These are phyloP conservation scores for Camptogramma bilineatum DNA, from an alignment of 2,888 invertebrate genomes.

Conservation along the genomic window DNA sequence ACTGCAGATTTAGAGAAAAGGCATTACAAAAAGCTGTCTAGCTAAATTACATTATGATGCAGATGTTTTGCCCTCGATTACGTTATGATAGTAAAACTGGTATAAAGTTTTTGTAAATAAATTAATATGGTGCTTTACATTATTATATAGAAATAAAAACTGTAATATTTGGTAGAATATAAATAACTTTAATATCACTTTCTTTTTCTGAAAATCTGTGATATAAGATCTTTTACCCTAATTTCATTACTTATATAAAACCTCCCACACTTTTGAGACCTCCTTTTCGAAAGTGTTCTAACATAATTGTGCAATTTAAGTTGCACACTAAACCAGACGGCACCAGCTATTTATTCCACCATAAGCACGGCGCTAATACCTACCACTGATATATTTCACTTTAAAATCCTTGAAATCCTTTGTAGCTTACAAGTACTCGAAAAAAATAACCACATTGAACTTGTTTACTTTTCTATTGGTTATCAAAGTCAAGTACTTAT, in stretches of 20 bases:
- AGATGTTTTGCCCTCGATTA: constrained; percentile 2
- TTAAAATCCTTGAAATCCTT: background rate
- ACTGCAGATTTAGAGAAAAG: constrained; percentile 1
- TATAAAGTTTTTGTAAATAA: constrained; percentile 12
- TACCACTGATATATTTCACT: constrained; percentile 2
- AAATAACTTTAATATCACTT: constrained; percentile 3
- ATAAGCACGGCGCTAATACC: background rate
- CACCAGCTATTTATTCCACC: constrained; percentile 38
- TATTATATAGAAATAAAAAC: constrained; percentile 9
- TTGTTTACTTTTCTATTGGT: background rate
- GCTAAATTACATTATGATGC: constrained; percentile 6
- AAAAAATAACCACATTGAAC: background rate
- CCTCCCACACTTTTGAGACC: background rate
- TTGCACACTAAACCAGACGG: constrained; percentile 37
- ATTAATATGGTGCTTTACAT: constrained; percentile 26
- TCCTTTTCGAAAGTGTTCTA: background rate
- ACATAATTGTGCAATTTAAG: constrained; percentile 34
- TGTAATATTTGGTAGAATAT: constrained; percentile 7
- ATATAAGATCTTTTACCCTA: constrained; percentile 11
- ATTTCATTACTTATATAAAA: constrained; percentile 5
- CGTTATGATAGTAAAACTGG: background rate
- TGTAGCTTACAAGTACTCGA: no score
- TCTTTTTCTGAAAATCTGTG: constrained; percentile 25
- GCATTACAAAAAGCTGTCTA: background rate
- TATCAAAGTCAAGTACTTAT: background rate